Evolutionary conservation across 1,140 invertebrate genomes (phyloP), one percentile per base, ranked within the genome.

Genomic region (Choristoneura fumiferana): DNA sequence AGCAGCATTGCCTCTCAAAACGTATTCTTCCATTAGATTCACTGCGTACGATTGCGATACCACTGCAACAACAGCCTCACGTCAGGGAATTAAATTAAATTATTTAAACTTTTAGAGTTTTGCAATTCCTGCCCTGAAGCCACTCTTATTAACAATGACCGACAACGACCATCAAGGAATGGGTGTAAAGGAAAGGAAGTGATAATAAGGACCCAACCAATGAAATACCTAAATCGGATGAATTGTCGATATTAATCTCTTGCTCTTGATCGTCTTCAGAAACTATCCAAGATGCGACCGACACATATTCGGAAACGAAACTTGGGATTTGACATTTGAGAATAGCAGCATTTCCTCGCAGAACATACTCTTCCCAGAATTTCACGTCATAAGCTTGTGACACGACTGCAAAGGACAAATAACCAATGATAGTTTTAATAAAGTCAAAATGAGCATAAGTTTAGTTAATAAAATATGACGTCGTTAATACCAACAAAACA

Each of bases 11-110:
- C 96, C 96, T 81, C 94, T 92, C 72, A 97, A 92, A 61, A 97
- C 95, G 87, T 96, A 95, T 89, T 97, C 96, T 84, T 97, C 96
- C 94, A 96, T 96, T 78, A 96, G 92, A 91, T 96, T 96, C 73
- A 96, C 94, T 76, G 94, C 94, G 91, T 97, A 98, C 63, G 92
- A 92, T 92, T 97, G 96, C 75, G 95, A 94, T 77, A 97, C 96
- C 89, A 97, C 96, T 97, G 93, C 81, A 94, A 94, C 89, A 86
- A 87, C 62, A 70, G 66, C 65, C 66, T 66, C 69, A 54, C 65
- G 39, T 71, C 36, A 68, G 53, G 22, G 22, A 6, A 29, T 29
- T 29, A 29, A 29, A 6, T 29, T 29, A 29, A 29, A 3, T 3
- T 3, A 29, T 6, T 6, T 29, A n/a, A n/a, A n/a, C n/a, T n/a